Evolutionary conservation across 1,140 invertebrate species (phyloP).

Genomic region (Drosophila grimshawi): DNA sequence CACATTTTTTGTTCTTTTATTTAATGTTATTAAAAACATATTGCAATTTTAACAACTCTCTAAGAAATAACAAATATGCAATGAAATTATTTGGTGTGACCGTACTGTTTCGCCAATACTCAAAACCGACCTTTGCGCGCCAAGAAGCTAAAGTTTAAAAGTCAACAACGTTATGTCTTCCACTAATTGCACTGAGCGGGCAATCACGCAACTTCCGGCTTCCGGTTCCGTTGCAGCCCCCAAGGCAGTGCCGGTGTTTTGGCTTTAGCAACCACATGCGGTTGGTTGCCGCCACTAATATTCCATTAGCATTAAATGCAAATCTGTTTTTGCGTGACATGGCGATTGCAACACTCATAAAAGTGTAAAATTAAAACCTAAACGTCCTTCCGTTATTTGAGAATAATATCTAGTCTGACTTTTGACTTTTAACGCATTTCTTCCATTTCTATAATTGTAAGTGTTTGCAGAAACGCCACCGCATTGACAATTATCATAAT

Average conservation of each 20-base stretch:
- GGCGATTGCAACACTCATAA: neutral
- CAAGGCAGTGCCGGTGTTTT: slow-evolving; percentile 32
- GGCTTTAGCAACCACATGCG: slow-evolving; percentile 15
- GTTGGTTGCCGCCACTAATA: slow-evolving; percentile 8
- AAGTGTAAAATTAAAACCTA: neutral
- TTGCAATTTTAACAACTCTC: no score
- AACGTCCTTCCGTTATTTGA: no score
- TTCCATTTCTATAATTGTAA: neutral
- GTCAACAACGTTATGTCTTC: neutral
- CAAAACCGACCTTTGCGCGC: neutral
- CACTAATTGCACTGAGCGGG: slow-evolving; percentile 28
- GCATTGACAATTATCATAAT: slow-evolving; percentile 43
- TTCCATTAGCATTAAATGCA: slow-evolving; percentile 42
- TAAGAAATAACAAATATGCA: neutral
- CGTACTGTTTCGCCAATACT: neutral
- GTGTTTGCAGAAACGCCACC: neutral
- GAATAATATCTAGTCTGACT: slow-evolving; percentile 14
- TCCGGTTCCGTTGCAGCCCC: slow-evolving; percentile 43
- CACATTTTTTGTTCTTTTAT: no score
- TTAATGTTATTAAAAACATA: no score
- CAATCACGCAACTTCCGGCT: slow-evolving; percentile 66
- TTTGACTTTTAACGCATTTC: slow-evolving; percentile 1
- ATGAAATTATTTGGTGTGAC: neutral
- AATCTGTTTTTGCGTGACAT: slow-evolving; percentile 1
- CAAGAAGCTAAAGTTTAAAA: slow-evolving; percentile 14